These are phyloP conservation scores for Percopsis omiscomaycus DNA, from an alignment of 2,797 vertebrate species.

Conservation along the genomic window DNA sequence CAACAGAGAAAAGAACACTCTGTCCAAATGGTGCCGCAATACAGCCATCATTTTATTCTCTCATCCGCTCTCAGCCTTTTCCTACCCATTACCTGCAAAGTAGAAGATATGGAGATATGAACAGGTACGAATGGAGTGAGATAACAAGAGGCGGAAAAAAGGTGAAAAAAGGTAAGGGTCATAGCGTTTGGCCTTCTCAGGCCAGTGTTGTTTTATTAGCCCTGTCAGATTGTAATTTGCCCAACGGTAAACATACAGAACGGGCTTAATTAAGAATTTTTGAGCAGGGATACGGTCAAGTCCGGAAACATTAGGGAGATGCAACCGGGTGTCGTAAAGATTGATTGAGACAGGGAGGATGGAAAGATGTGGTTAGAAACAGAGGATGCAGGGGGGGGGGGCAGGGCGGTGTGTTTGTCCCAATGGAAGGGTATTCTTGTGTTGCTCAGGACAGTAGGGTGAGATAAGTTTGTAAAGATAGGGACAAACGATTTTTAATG, in stretches of 20 bases:
- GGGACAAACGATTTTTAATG: slow-evolving; percentile 89
- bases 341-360: slow-evolving; percentile 87
- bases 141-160: slow-evolving; percentile 69
- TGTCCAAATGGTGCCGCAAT: slow-evolving; percentile 52
- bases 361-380: slow-evolving; percentile 71
- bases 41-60: slow-evolving; percentile 31
- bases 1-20: slow-evolving; percentile 45
- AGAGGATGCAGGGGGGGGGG: slow-evolving; percentile 56
- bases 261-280: slow-evolving; percentile 99
- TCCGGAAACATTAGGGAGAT: slow-evolving; percentile 96
- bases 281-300: slow-evolving; percentile 92
- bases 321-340: slow-evolving; percentile 95
- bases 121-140: slow-evolving; percentile 65
- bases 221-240: slow-evolving; percentile 97
- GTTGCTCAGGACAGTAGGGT: slow-evolving; percentile 79
- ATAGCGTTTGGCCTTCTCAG: slow-evolving; percentile 60
- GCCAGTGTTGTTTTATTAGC: slow-evolving; percentile 79
- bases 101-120: slow-evolving; percentile 71
- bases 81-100: slow-evolving; percentile 64
- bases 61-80: slow-evolving; percentile 48
- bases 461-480: slow-evolving; percentile 85
- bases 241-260: slow-evolving; percentile 99
- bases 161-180: slow-evolving; percentile 63
- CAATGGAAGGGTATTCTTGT: slow-evolving; percentile 78
- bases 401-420: slow-evolving; percentile 62